A percentile compares a stretch with the other conserved stretches of the same genome.
Conservation (phyloP, 2,797 vertebrate species). For the Hirundo rustica region DNA sequence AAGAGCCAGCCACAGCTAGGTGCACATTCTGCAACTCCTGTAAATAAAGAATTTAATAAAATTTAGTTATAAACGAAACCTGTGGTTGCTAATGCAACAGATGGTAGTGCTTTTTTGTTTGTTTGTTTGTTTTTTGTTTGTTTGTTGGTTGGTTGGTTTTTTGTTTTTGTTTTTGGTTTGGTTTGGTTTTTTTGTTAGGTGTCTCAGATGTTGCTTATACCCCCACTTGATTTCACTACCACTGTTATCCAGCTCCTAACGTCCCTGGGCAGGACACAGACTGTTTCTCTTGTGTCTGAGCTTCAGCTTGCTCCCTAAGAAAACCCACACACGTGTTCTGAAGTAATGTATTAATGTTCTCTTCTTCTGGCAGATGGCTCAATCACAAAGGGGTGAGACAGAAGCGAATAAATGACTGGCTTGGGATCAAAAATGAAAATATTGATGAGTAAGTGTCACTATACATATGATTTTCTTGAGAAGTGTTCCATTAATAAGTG, state of each 20-base stretch:
- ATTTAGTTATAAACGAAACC: not conserved
- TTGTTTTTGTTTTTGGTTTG: too few species aligned
- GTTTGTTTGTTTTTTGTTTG: too few species aligned
- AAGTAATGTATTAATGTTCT: not conserved
- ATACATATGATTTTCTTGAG: not conserved
- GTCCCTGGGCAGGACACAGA: not conserved
- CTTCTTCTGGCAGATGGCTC: slow-evolving; percentile 87
- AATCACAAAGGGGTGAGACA: slow-evolving; percentile 97
- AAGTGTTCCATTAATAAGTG: not conserved
- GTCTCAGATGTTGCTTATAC: not conserved
- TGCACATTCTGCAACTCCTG: not conserved
- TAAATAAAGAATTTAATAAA: not conserved
- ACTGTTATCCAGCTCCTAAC: not conserved
- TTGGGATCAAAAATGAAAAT: slow-evolving; percentile 91
- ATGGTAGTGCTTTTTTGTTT: not conserved
- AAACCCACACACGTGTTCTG: not conserved
- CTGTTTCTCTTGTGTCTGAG: not conserved
- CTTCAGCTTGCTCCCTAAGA: not conserved
- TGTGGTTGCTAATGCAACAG: not conserved
- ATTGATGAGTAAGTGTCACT: slow-evolving; percentile 88
- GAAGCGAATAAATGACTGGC: slow-evolving; percentile 97
- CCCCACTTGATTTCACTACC: not conserved
- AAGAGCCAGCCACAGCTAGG: not conserved
- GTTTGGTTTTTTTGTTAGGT: not conserved
- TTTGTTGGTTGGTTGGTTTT: too few species aligned